These are phyloP conservation scores for Atherix ibis DNA, from an alignment of 2,888 invertebrate genomes.

Conservation along the genomic window DNA sequence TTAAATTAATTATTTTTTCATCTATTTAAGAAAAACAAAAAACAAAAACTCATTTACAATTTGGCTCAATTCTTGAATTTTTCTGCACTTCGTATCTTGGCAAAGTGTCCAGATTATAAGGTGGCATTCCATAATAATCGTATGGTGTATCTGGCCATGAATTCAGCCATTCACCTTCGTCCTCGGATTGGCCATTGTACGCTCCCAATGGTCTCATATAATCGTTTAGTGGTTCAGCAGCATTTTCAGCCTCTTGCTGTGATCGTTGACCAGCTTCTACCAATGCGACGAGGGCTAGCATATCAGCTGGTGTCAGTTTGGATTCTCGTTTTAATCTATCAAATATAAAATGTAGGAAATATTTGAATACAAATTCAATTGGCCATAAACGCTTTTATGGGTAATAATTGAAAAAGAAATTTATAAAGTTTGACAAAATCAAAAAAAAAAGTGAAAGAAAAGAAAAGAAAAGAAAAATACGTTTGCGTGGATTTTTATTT, in stretches of 20 bases:
- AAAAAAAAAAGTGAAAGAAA: no score
- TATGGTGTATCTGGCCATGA: slow-evolving; percentile 25
- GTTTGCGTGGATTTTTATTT: no score
- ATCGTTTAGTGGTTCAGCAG: slow-evolving; percentile 6
- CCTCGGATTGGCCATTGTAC: slow-evolving; percentile 11
- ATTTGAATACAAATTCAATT: no score
- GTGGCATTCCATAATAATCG: slow-evolving; percentile 26
- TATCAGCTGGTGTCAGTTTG: slow-evolving; percentile 30
- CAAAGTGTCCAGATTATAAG: slow-evolving; percentile 24
- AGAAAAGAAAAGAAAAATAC: no score
- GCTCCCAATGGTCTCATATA: slow-evolving; percentile 4
- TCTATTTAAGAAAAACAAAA: neutral
- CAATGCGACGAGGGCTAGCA: slow-evolving; percentile 29
- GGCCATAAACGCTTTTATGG: no score
- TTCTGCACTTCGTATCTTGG: slow-evolving; percentile 26
- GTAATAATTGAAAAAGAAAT: no score
- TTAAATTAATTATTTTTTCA: neutral
- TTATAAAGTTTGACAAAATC: no score
- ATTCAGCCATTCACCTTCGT: slow-evolving; percentile 16
- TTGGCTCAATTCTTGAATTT: slow-evolving; percentile 21
- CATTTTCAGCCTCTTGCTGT: slow-evolving; percentile 20
- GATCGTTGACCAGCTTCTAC: slow-evolving; percentile 31
- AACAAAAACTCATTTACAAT: slow-evolving; percentile 20
- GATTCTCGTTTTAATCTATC: slow-evolving; percentile 28
- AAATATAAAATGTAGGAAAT: slow-evolving; percentile 2